Evolutionary conservation across 2,113 vertebrate species (phyloP), one percentile per base, ranked within the genome.

Genomic region (Phodopus roborovskii): DNA sequence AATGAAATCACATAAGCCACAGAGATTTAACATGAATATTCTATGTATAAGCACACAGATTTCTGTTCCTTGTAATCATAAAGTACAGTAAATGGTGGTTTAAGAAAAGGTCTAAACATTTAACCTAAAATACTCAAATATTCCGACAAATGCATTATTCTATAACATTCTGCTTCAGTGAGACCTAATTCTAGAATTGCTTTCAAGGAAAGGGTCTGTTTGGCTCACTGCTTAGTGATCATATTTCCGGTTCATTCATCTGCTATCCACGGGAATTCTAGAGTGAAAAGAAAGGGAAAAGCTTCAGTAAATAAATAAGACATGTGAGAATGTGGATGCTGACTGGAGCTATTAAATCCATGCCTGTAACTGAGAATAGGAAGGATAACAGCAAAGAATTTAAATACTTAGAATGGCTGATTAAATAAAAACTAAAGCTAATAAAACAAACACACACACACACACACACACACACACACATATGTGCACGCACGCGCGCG

Each of bases 141-240:
- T 58, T 97, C 95, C 81, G 70, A 93, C 89, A 90, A 33, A 92
- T 90, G 66, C 93, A 88, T 64, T 97, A 86, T 97, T 98, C 87
- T 45, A 73, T 26, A 96, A 48, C 50, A 17, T 88, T 26, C 60
- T 97, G 68, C 56, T 66, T 75, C 73, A 66, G 50, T 86, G 83
- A 96, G 71, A 73, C 85, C 22, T 88, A 53, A 53, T 96, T 91
- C 77, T 56, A 74, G 95, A 85, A 98, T 90, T 20, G 6, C 58
- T 91, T 20, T 56, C 45, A 91, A 94, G 58, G 82, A 95, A 66
- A 92, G 39, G 26, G 73, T 68, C 74, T 92, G 24, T 89, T 89
- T 58, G 66, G 50, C 60, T 93, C 50, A 2, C 33, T 36, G 79
- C 79, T 87, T 89, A 91, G 68, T 91, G 71, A 88, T 58, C 39